These are phyloP conservation scores for Halocynthia roretzi DNA, from an alignment of 23 tunicate species.

Conservation along the genomic window DNA sequence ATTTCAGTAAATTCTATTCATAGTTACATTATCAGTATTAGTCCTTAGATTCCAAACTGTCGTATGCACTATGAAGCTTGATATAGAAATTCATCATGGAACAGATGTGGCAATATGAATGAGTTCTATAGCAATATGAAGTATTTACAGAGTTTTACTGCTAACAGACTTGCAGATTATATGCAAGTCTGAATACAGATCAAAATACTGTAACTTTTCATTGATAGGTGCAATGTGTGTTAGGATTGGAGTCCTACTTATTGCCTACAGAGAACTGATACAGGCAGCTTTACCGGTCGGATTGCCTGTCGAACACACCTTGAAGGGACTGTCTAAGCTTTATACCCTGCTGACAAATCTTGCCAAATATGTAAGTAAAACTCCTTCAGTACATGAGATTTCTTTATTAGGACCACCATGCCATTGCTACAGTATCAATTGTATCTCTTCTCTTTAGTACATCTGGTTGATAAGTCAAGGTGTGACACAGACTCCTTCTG, in stretches of 20 bases:
- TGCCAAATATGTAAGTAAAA: slow-evolving; percentile 67
- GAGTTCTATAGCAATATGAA: no score
- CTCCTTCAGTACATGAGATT: neutral
- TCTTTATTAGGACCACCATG: neutral
- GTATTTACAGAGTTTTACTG: no score
- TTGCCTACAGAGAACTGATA: slow-evolving; percentile 51
- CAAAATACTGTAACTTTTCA: neutral
- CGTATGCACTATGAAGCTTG: no score
- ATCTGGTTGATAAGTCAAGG: slow-evolving; percentile 56
- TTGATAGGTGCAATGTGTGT: slow-evolving; percentile 48
- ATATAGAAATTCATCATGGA: no score
- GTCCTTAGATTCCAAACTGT: no score
- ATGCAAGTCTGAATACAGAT: neutral
- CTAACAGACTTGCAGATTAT: no score
- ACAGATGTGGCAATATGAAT: no score
- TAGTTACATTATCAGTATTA: neutral
- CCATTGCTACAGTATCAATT: neutral
- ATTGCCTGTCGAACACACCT: slow-evolving; percentile 33
- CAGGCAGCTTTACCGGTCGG: slow-evolving; percentile 19
- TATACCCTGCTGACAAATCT: slow-evolving; percentile 54
- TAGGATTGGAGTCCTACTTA: slow-evolving; percentile 31
- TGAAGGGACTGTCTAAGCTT: slow-evolving; percentile 22
- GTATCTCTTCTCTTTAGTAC: slow-evolving; percentile 21
- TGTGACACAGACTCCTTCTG: slow-evolving; percentile 31
- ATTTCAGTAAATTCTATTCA: neutral